Conservation (phyloP, 2,888 invertebrate genomes). For the Ferdinandea cuprea region DNA sequence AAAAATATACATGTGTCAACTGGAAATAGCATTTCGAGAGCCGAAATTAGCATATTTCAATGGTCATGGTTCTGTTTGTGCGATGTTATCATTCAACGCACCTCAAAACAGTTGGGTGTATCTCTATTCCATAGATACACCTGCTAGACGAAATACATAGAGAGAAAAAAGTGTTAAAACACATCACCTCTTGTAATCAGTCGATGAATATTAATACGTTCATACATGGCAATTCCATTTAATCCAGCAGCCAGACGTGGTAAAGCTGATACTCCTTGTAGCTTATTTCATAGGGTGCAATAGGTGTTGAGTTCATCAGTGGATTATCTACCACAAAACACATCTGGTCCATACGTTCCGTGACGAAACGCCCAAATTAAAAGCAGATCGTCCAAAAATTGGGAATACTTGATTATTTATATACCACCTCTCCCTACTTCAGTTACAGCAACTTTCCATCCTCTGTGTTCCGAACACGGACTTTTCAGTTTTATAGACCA, state of each 20-base stretch:
- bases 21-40: slow-evolving; percentile 15
- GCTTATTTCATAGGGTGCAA: not conserved
- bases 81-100: slow-evolving; percentile 18
- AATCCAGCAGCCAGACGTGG: slow-evolving; percentile 35
- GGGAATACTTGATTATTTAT: too few species aligned
- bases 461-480: too few species aligned
- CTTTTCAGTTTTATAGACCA: too few species aligned
- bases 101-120: not conserved
- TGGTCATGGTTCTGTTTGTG: not conserved
- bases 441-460: too few species aligned
- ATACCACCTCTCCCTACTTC: too few species aligned
- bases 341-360: too few species aligned
- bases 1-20: not conserved
- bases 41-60: slow-evolving; percentile 51
- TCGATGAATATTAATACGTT: slow-evolving; percentile 71
- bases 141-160: slow-evolving; percentile 19
- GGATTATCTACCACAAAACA: too few species aligned
- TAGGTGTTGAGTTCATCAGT: not conserved
- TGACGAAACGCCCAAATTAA: too few species aligned
- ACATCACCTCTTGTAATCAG: slow-evolving; percentile 66
- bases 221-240: slow-evolving; percentile 65
- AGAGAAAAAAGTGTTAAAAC: slow-evolving; percentile 34
- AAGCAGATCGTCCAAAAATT: too few species aligned
- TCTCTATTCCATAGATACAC: slow-evolving; percentile 16
- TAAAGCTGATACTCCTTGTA: slow-evolving; percentile 44